Evolutionary conservation across 2,888 invertebrate species (phyloP), one percentile per base, ranked within the genome.

Genomic region (Polylopha cassiicola): DNA sequence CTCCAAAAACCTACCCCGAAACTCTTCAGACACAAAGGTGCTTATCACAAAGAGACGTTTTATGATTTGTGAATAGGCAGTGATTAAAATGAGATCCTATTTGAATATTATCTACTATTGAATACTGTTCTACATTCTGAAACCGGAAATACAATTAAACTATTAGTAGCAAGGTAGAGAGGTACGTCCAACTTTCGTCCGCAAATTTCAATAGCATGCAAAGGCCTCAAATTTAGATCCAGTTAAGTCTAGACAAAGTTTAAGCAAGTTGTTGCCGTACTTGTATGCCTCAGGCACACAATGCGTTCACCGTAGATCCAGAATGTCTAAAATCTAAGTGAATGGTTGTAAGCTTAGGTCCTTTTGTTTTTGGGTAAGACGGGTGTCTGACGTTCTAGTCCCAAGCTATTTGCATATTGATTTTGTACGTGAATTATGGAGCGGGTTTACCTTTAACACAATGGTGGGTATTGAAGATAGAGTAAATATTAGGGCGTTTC

Each of bases 201-300:
- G 79, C 82, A 82, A 82, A 82, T 81, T 80, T 79, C 76, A 79
- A 80, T 77, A 76, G 71, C 68, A 69, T 65, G 72, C 73, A 71
- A 73, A 77, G 65, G 72, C 77, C 72, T 77, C 79, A 78, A 79
- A 78, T 81, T 82, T 70, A 67, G 59, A 26, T 41, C 29, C 24
- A 41, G 18, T 41, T 30, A 41, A 41, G 39, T 34, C 41, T 41
- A 41, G 30, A 37, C 44, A 61, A 72, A 76, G 69, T 76, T 73
- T 58, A 62, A 57, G 53, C 60, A 68, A 72, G 63, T 72, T 65
- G 62, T 61, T 64, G 55, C 56, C 51, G 49, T 51, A 63, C 61
- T 60, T 57, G 55, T 61, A 58, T 45, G 50, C 55, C 46, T 43
- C 51, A 48, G 53, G 61, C 58, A 41, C 48, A 54, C 50, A 67